phyloP scores from a whole-genome alignment of 2,888 invertebrate genomes.

The Ametastegia equiseti region DNA sequence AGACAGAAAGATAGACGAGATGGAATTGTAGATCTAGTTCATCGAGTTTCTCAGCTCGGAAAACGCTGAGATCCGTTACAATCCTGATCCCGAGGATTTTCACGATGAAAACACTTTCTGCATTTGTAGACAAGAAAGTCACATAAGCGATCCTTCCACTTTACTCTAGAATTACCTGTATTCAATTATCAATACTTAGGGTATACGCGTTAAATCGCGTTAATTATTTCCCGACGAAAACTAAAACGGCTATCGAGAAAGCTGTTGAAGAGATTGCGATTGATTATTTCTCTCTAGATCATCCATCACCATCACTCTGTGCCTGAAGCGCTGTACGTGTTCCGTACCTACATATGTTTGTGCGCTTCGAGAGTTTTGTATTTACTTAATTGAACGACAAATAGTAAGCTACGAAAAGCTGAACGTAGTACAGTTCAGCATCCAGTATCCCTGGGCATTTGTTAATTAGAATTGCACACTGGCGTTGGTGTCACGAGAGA shows the following conservation, averaged over 20 bases:
- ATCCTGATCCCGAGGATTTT: no score
- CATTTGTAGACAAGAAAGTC: no score
- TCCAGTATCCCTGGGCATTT: slow-evolving; percentile 2
- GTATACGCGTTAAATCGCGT: neutral
- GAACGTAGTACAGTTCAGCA: neutral
- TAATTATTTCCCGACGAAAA: neutral
- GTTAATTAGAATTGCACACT: neutral
- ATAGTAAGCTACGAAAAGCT: slow-evolving; percentile 6
- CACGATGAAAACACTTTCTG: no score
- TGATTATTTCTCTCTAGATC: neutral
- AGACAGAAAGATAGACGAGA: no score
- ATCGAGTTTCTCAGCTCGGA: no score
- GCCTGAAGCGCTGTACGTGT: slow-evolving; percentile 1
- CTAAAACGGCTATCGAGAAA: neutral
- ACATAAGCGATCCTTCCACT: no score
- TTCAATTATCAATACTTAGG: no score
- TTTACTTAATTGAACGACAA: slow-evolving; percentile 1
- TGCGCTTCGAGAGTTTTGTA: slow-evolving; percentile 20
- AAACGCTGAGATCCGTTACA: no score
- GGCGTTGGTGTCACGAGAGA: neutral
- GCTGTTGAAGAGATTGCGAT: neutral
- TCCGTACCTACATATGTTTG: slow-evolving; percentile 16
- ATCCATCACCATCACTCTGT: slow-evolving; percentile 28
- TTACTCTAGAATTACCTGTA: no score
- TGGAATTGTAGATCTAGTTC: no score